A percentile compares a stretch with the other conserved stretches of the same genome.
phyloP scores from a whole-genome alignment of 2,888 invertebrate species.

The Andrena dorsata region DNA sequence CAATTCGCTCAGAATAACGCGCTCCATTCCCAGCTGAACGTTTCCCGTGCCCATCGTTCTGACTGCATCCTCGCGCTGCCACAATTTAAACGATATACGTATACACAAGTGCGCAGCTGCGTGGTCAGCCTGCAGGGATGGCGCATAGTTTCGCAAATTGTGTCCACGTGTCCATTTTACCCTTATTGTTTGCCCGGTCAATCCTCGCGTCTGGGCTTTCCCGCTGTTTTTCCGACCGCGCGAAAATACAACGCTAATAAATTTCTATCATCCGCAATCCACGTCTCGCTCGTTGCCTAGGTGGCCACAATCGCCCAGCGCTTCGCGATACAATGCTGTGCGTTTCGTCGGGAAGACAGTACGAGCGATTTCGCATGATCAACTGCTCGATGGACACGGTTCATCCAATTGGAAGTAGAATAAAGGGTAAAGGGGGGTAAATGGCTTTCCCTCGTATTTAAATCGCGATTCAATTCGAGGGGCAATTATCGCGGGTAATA shows the following conservation, averaged over 20 bases:
- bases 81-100: slow-evolving; percentile 66
- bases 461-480: slow-evolving; percentile 14
- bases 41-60: slow-evolving; percentile 7
- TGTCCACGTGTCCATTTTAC: slow-evolving; percentile 64
- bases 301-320: not conserved
- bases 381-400: not conserved
- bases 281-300: not conserved
- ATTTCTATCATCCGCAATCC: slow-evolving; percentile 29
- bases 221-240: not conserved
- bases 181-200: slow-evolving; percentile 64
- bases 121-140: slow-evolving; percentile 37
- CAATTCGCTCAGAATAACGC: slow-evolving; percentile 74
- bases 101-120: slow-evolving; percentile 57
- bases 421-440: too few species aligned
- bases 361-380: too few species aligned
- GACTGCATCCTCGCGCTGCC: slow-evolving; percentile 36
- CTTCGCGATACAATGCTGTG: too few species aligned
- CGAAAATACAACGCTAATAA: slow-evolving; percentile 27
- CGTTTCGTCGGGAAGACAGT: too few species aligned
- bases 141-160: slow-evolving; percentile 61
- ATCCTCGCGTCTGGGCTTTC: slow-evolving; percentile 56
- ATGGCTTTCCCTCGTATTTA: not conserved
- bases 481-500: slow-evolving; percentile 37
- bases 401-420: not conserved
- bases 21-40: slow-evolving; percentile 50